These are phyloP conservation scores for Lissonota sp. DNA, from an alignment of 2,888 invertebrate species.

Conservation along the genomic window DNA sequence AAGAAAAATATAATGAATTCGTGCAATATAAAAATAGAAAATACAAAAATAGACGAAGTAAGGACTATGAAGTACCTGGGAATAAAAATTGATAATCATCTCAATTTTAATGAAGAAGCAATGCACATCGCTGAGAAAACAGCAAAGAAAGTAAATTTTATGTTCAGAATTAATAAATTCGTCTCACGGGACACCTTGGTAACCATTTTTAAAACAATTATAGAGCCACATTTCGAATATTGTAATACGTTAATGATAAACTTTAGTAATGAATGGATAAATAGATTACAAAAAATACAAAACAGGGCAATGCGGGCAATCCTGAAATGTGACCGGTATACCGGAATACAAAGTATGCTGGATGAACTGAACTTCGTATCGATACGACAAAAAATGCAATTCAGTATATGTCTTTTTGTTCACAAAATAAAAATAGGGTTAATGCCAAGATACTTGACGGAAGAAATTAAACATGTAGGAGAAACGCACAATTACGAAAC, in stretches of 20 bases:
- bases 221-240: slow-evolving; percentile 62
- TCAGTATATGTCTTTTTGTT: slow-evolving; percentile 11
- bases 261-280: slow-evolving; percentile 14
- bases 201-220: slow-evolving; percentile 53
- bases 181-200: slow-evolving; percentile 39
- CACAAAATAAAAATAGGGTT: background rate
- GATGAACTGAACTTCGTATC: background rate
- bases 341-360: background rate
- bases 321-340: background rate
- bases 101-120: slow-evolving; percentile 46
- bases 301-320: background rate
- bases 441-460: background rate
- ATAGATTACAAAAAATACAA: too few relatives aligned
- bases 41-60: background rate
- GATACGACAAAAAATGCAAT: slow-evolving; percentile 1
- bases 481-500: background rate
- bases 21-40: background rate
- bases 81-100: slow-evolving; percentile 46
- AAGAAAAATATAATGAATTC: background rate
- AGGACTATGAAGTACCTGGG: slow-evolving; percentile 43
- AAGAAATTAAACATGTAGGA: slow-evolving; percentile 1
- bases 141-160: slow-evolving; percentile 54
- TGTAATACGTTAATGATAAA: slow-evolving; percentile 46
- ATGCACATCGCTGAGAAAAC: slow-evolving; percentile 52
- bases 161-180: slow-evolving; percentile 43